Evolutionary conservation across 2,797 vertebrate genomes (phyloP).

Genomic region (Allobates femoralis): DNA sequence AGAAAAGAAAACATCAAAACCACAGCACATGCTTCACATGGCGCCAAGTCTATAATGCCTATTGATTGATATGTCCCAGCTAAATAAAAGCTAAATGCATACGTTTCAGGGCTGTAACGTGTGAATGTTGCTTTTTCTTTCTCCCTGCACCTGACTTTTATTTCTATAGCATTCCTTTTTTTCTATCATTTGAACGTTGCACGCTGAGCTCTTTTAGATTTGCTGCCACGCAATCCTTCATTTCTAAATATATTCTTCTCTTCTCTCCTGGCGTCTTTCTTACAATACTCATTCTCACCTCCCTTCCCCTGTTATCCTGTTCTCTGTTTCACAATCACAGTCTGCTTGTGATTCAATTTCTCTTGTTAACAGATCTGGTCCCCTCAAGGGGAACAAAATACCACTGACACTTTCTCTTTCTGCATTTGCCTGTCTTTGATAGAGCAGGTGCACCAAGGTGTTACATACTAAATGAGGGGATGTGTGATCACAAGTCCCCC

Average conservation of each 20-base stretch:
- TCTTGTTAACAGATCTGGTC: constrained; percentile 60
- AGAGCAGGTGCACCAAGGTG: constrained; percentile 56
- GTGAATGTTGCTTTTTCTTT: constrained; percentile 29
- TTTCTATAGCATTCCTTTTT: constrained; percentile 17
- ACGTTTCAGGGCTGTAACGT: constrained; percentile 24
- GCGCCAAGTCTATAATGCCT: constrained; percentile 26
- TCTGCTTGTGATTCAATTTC: constrained; percentile 60
- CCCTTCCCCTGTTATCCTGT: constrained; percentile 50
- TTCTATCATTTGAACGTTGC: constrained; percentile 43
- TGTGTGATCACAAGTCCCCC: constrained; percentile 51
- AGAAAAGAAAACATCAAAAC: constrained; percentile 2
- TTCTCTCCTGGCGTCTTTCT: constrained; percentile 48
- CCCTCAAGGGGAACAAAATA: constrained; percentile 59
- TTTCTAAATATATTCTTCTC: constrained; percentile 47
- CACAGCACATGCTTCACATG: not conserved
- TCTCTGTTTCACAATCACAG: constrained; percentile 58
- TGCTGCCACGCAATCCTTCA: constrained; percentile 34
- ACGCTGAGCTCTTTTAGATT: constrained; percentile 43
- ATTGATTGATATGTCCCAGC: constrained; percentile 29
- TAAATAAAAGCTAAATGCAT: constrained; percentile 35
- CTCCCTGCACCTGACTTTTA: constrained; percentile 45
- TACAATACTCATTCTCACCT: constrained; percentile 61
- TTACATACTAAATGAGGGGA: constrained; percentile 58
- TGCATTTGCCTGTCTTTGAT: constrained; percentile 55
- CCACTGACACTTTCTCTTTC: constrained; percentile 52